These are phyloP conservation scores for Aphelinus atriplicis DNA, from an alignment of 1,140 invertebrate species.

Conservation along the genomic window DNA sequence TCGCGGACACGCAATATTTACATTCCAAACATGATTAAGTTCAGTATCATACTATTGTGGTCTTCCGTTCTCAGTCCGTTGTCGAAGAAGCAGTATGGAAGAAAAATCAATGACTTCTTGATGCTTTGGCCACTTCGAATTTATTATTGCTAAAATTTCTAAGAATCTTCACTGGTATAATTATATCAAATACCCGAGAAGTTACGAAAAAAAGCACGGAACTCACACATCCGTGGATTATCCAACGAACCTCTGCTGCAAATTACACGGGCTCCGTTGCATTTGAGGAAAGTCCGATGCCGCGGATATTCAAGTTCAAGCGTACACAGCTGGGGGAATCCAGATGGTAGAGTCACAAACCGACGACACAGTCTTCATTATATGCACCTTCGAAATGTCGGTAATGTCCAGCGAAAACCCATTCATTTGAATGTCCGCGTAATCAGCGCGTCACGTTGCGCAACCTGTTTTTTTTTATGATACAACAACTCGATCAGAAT, in stretches of 20 bases:
- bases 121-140: too few relatives aligned
- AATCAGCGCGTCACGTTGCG: conserved; percentile 1
- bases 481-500: neutral
- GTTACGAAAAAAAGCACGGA: neutral
- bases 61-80: too few relatives aligned
- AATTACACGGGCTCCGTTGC: neutral
- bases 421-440: conserved; percentile 2
- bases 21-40: too few relatives aligned
- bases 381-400: neutral
- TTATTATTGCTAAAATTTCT: too few relatives aligned
- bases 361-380: neutral
- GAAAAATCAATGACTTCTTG: too few relatives aligned
- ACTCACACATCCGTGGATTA: neutral
- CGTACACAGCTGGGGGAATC: neutral
- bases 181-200: neutral
- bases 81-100: too few relatives aligned
- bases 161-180: neutral
- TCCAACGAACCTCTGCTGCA: neutral
- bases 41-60: too few relatives aligned
- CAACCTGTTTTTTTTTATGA: conserved; percentile 22
- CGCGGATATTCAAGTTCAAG: conserved; percentile 13
- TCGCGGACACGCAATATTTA: too few relatives aligned
- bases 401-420: conserved; percentile 6
- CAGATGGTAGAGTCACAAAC: neutral
- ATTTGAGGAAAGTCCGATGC: neutral